Percentiles rank a stretch among this genome's conserved stretches.
phyloP scores from a whole-genome alignment of 2,113 vertebrate genomes.

The Sula dactylatra region DNA sequence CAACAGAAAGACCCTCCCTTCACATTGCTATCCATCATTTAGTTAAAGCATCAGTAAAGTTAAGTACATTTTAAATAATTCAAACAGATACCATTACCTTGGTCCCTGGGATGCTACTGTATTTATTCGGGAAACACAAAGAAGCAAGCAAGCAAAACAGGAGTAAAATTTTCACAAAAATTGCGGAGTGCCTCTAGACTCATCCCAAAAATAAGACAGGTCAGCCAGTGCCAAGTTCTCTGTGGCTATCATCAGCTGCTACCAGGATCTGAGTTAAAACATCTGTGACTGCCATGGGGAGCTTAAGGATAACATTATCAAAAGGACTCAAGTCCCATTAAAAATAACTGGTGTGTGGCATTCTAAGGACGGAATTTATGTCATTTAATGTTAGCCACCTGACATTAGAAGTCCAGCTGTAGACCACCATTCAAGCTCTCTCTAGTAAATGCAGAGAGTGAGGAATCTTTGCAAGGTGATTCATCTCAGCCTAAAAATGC shows the following conservation, averaged over 20 bases:
- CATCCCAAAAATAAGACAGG: neutral
- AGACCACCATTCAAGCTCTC: neutral
- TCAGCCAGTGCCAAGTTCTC: neutral
- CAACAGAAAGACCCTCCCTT: neutral
- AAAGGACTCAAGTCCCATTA: neutral
- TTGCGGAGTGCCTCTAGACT: neutral
- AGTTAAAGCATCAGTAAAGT: neutral
- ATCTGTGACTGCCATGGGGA: neutral
- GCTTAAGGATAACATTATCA: neutral
- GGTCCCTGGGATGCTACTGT: neutral
- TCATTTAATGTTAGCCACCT: neutral
- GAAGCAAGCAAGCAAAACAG: neutral
- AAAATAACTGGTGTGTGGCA: too few relatives aligned
- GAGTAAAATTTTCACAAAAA: neutral
- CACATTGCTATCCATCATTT: neutral
- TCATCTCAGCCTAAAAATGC: neutral
- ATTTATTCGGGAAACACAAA: neutral
- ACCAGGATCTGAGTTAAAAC: neutral
- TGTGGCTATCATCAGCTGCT: neutral
- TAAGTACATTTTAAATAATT: conserved; percentile 9
- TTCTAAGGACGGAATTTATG: neutral
- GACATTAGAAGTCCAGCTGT: neutral
- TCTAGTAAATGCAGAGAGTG: neutral
- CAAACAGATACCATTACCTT: neutral
- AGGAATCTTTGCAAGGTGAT: neutral